phyloP scores from a whole-genome alignment of 2,888 invertebrate genomes.

The Hermaeophaga mercurialis region DNA sequence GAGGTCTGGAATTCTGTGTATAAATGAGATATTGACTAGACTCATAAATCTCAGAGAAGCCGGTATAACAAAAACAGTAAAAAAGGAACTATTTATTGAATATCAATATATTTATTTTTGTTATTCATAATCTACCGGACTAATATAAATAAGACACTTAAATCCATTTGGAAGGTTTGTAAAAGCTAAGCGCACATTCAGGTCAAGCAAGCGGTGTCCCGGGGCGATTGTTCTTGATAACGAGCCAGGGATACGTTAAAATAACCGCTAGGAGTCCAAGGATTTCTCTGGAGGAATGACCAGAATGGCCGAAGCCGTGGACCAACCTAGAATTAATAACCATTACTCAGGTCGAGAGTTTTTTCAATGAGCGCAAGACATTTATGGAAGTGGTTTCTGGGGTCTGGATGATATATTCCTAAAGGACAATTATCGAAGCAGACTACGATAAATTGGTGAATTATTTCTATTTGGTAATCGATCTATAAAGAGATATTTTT shows the following conservation, averaged over 20 bases:
- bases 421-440: constrained; percentile 1
- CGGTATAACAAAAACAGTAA: too few relatives aligned
- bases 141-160: constrained; percentile 35
- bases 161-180: constrained; percentile 41
- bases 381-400: constrained; percentile 20
- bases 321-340: constrained; percentile 49
- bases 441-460: too few relatives aligned
- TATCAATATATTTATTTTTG: background rate
- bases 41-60: too few relatives aligned
- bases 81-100: too few relatives aligned
- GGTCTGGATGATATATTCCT: constrained; percentile 11
- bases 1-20: too few relatives aligned
- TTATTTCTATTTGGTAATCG: too few relatives aligned
- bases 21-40: too few relatives aligned
- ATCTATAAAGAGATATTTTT: too few relatives aligned
- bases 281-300: constrained; percentile 46
- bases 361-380: constrained; percentile 32
- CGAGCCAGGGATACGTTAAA: constrained; percentile 48
- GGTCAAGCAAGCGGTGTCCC: constrained; percentile 50
- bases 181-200: constrained; percentile 44
- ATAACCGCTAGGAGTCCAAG: constrained; percentile 49
- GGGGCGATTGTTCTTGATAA: constrained; percentile 54
- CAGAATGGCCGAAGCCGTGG: constrained; percentile 15
- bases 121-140: background rate
- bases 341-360: constrained; percentile 47